Evolutionary conservation across 2,888 invertebrate species (phyloP), one percentile per base, ranked within the genome.

Genomic region (Epinotia nisella): DNA sequence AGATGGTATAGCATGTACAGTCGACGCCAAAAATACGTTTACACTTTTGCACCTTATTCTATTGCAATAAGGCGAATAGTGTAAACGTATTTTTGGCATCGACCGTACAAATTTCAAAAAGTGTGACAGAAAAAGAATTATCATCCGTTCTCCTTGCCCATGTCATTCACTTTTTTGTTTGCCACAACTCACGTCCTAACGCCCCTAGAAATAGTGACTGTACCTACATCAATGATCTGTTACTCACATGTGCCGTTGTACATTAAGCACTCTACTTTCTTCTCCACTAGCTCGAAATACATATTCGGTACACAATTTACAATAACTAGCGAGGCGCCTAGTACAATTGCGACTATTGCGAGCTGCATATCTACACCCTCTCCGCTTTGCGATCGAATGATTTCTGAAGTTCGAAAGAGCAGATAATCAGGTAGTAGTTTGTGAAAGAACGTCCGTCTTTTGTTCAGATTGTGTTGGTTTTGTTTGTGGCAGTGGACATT

Each of bases 161-260:
- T n/a, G n/a, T n/a, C n/a, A n/a, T n/a, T n/a, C n/a, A n/a, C n/a
- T n/a, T n/a, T n/a, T n/a, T n/a, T n/a, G n/a, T n/a, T n/a, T n/a
- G n/a, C n/a, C n/a, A n/a, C n/a, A n/a, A n/a, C n/a, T n/a, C n/a
- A n/a, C n/a, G 21, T 24, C 21, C 21, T 24, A 24, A 24, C 21
- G 21, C 1, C 21, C 2, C 21, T 24, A 2, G 21, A 24, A 24
- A 24, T 24, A 24, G 7, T 29, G 29, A 7, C 29, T 29, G 29
- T 29, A 4, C 4, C 29, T 24, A 24, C 21, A 1, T 24, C 21
- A 13, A 41, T 41, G 41, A 45, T 15, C 15, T 45, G 3, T 49
- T 74, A 92, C 92, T 91, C 76, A 92, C 92, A 92, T 41, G 90
- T 90, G 49, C 81, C 79, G 77, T 92, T 92, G 76, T 78, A 92